A percentile compares a stretch with the other conserved stretches of the same genome.
Conservation (phyloP, 2,888 invertebrate genomes). For the Microchrysa polita region DNA sequence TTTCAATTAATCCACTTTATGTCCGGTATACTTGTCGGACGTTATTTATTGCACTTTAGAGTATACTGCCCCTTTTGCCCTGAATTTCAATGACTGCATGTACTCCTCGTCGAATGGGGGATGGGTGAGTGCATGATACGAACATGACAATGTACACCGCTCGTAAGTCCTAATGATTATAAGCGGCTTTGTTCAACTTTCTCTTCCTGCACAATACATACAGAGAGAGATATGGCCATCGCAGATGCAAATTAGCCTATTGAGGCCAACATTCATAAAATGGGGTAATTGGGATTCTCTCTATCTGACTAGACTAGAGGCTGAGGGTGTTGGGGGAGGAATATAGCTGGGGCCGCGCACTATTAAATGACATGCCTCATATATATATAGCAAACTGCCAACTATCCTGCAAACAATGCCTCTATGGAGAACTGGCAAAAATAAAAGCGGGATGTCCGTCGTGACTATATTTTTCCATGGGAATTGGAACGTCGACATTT, state of each 20-base stretch:
- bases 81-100: no score
- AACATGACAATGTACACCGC: conserved; percentile 13
- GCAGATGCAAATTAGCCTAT: conserved; percentile 34
- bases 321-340: no score
- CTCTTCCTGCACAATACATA: neutral
- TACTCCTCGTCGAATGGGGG: no score
- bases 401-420: no score
- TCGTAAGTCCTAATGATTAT: conserved; percentile 14
- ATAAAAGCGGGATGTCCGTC: conserved; percentile 7
- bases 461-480: neutral
- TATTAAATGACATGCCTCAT: no score
- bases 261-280: conserved; percentile 31
- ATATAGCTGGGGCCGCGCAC: no score
- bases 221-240: neutral
- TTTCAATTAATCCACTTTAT: conserved; percentile 21
- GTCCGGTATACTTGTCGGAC: conserved; percentile 20
- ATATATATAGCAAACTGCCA: no score
- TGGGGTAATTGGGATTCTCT: conserved; percentile 21
- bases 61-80: neutral
- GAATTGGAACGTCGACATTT: conserved; percentile 4
- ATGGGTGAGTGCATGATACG: conserved; percentile 1
- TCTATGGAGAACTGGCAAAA: neutral
- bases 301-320: no score
- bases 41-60: conserved; percentile 17
- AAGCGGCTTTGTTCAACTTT: conserved; percentile 19